Evolutionary conservation across 2,113 vertebrate species (phyloP).

Genomic region (Mustela lutreola): DNA sequence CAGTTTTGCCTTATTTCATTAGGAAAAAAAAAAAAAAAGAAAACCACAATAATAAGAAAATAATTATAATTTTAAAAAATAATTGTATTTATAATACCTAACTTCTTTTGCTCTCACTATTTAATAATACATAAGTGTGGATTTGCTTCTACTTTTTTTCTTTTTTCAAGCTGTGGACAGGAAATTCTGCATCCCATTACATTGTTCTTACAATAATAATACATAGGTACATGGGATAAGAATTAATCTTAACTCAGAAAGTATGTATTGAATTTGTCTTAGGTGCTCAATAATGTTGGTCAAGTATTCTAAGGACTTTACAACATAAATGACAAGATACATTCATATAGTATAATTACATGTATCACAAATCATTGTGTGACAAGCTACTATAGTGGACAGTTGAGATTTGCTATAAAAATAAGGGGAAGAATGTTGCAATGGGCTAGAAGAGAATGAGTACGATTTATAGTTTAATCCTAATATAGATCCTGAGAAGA

Average conservation of each 20-base stretch:
- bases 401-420: neutral
- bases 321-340: neutral
- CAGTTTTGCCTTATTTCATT: neutral
- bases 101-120: neutral
- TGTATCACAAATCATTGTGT: neutral
- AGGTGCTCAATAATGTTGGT: neutral
- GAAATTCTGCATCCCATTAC: neutral
- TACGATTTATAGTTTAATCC: neutral
- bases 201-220: neutral
- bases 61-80: neutral
- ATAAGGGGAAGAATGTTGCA: neutral
- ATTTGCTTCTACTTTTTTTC: neutral
- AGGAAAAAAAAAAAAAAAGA: neutral
- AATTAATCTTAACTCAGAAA: conserved; percentile 47
- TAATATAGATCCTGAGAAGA: neutral
- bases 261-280: conserved; percentile 3
- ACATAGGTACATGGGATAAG: neutral
- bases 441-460: neutral
- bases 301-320: neutral
- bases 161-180: neutral
- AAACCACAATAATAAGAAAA: conserved; percentile 20
- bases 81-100: conserved; percentile 1
- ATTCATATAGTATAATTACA: neutral
- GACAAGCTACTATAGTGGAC: neutral
- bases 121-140: neutral